A percentile compares a stretch with the other conserved stretches of the same genome.
Evolutionary conservation across 2,888 invertebrate genomes (phyloP).

Genomic region (Isoperla grammatica): DNA sequence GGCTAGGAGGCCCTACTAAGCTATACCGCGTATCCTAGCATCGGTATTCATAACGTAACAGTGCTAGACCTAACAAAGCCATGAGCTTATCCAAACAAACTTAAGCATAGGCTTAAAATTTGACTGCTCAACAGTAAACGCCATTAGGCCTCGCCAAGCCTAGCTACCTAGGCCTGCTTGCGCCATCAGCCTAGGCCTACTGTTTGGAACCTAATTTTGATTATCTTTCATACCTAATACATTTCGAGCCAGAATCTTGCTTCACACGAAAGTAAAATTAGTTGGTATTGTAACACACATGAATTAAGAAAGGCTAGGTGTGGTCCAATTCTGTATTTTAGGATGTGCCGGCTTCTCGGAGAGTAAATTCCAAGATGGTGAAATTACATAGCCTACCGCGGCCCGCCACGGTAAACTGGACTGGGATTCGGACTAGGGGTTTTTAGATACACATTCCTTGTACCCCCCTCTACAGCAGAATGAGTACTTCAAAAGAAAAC

Average conservation of each 20-base stretch:
- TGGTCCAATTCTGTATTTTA: slow-evolving; percentile 46
- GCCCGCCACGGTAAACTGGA: slow-evolving; percentile 53
- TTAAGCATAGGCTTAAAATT: too few species aligned
- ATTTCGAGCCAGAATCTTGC: slow-evolving; percentile 48
- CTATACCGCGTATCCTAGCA: too few species aligned
- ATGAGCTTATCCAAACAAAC: too few species aligned
- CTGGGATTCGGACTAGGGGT: not conserved
- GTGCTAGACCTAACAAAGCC: too few species aligned
- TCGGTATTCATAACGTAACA: too few species aligned
- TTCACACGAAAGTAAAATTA: slow-evolving; percentile 19
- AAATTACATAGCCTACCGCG: slow-evolving; percentile 58
- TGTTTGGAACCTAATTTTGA: slow-evolving; percentile 27
- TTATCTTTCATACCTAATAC: slow-evolving; percentile 62
- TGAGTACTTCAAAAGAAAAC: slow-evolving; percentile 22
- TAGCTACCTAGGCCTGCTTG: slow-evolving; percentile 46
- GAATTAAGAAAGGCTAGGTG: slow-evolving; percentile 22
- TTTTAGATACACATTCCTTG: slow-evolving; percentile 27
- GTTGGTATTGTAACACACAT: slow-evolving; percentile 14
- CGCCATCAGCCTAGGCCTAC: slow-evolving; percentile 31
- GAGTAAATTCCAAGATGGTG: slow-evolving; percentile 75
- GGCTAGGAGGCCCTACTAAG: too few species aligned
- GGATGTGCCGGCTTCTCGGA: slow-evolving; percentile 67
- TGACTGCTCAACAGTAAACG: slow-evolving; percentile 44
- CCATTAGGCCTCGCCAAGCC: slow-evolving; percentile 48
- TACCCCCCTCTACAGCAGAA: slow-evolving; percentile 30